Evolutionary conservation across 2,113 vertebrate genomes (phyloP), one percentile per base, ranked within the genome.

Genomic region (Bubo scandiacus): DNA sequence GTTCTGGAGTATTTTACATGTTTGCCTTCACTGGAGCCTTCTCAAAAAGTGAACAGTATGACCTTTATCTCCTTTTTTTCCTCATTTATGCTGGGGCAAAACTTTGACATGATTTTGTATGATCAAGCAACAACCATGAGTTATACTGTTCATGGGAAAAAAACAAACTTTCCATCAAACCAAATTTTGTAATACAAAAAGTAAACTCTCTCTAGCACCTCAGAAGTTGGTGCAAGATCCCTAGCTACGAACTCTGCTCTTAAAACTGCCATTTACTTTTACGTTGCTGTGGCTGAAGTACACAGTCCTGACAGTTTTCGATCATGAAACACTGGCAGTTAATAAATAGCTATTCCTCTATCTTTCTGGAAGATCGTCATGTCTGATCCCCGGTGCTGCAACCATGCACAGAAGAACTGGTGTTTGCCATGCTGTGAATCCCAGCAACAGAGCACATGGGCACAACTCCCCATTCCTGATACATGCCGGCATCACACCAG

Each of bases 401-500:
- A 9, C 36, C 42, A n/a, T 0, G 12, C 38, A 40, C 18, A 27
- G n/a, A 71, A 30, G 43, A 85, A 61, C 8, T 16, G 12, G 38
- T 9, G 42, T 59, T 72, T 67, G 42, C 59, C 19, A 9, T 1
- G 11, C 30, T 1, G 0, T 54, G 58, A 83, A 83, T 62, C 40
- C 49, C 74, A 86, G 88, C 82, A 82, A 43, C 32, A 6, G 34
- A 79, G 43, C 14, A 61, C 40, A 34, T 0, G 19, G 88, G 30
- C 61, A 58, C 21, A 88, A 40, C 2, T 72, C 74, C 65, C 43
- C 1, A 2, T n/a, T 10, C 8, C 38, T 32, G 52, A 14, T 17
- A 5, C 4, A 1, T 1, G 6, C 55, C 2, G 2, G 26, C 82
- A 57, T 25, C 29, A 13, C 0, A 0, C 43, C 57, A 38, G 57